Base-by-base conservation (phyloP, 2,797 vertebrate genomes). In the Acipenser ruthenus region DNA sequence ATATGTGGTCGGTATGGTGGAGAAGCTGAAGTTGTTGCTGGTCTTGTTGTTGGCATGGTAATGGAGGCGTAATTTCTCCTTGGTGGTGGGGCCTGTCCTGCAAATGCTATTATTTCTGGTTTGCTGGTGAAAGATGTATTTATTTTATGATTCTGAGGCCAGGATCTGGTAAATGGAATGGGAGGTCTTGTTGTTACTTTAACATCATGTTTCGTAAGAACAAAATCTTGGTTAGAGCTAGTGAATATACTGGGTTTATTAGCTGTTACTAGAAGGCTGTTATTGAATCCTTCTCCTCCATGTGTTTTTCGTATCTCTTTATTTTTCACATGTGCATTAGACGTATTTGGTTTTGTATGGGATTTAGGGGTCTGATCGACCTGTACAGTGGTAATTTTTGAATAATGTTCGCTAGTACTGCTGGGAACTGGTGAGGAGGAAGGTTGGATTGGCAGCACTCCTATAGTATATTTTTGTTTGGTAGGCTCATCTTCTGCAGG, bases 61-160 rank as follows among this genome's bases (percentile, higher is more conserved):
- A 51, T 69, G 67, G 67, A 70, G 1, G 13, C 51, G 18, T 10
- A 49, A 7, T 6, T 23, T 65, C 71, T 74, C 48, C 23, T 75
- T 7, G 82, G 73, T 2, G 74, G 79, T 8, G 49, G 56, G 0
- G 66, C 71, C 8, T 79, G 74, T 7, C 78, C 76, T 4, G 86
- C 79, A 58, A 76, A 82, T 0, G 77, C 73, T 7, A 77, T 80
- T 56, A 74, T 68, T 61, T 75, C 78, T 9, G 80, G 82, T 63
- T 84, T 83, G 62, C 73, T 81, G 65, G 83, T 84, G 52, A 69
- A 60, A n/a, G 18, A 62, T 51, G 55, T 63, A 60, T 7, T 10
- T 18, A n/a, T 50, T 11, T 23, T 62, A 23, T 79, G 72, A 67
- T 75, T 68, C 48, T 1, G 60, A 56, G 74, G 51, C 37, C 63